Evolutionary conservation across 2,113 vertebrate species (phyloP).

Genomic region (Sapayoa aenigma): DNA sequence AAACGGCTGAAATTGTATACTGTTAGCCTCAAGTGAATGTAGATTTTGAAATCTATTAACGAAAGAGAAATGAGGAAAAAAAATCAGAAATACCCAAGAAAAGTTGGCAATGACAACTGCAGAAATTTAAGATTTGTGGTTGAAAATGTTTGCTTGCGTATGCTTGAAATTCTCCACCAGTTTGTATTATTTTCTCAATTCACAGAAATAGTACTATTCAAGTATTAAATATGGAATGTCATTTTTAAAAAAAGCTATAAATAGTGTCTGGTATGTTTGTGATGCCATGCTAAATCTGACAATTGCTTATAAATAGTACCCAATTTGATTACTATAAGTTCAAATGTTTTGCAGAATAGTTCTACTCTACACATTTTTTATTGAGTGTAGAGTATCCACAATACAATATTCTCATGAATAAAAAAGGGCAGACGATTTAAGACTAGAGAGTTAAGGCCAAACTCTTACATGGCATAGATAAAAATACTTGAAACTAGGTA

Average conservation of each 20-base stretch:
- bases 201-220: not conserved
- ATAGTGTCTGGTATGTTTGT: not conserved
- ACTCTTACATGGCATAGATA: not conserved
- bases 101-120: not conserved
- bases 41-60: not conserved
- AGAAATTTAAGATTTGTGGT: not conserved
- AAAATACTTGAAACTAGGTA: not conserved
- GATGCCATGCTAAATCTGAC: not conserved
- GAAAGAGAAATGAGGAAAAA: not conserved
- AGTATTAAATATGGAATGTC: not conserved
- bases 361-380: not conserved
- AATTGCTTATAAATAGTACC: not conserved
- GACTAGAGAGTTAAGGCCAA: not conserved
- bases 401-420: not conserved
- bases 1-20: not conserved
- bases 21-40: not conserved
- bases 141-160: not conserved
- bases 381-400: not conserved
- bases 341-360: not conserved
- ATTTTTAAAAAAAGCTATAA: fast-evolving
- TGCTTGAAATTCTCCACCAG: not conserved
- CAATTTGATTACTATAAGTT: not conserved
- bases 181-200: not conserved
- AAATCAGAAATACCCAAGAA: not conserved
- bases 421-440: not conserved